phyloP scores from a whole-genome alignment of 1,140 invertebrate genomes.

The Drosophila erecta region DNA sequence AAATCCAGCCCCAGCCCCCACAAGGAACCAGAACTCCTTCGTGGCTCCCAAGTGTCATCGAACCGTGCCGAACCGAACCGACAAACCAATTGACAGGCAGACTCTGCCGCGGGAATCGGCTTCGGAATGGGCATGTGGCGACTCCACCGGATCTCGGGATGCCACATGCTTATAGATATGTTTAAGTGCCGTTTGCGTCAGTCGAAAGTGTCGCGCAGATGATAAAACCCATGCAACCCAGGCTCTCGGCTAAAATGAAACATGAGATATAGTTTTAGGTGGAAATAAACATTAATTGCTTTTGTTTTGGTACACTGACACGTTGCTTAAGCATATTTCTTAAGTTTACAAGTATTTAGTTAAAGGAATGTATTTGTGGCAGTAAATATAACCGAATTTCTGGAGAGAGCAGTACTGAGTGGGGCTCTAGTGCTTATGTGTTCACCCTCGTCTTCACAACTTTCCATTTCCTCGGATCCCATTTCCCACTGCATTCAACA shows the following conservation, averaged over 20 bases:
- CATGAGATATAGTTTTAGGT: conserved; percentile 2
- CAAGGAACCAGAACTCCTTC: conserved; percentile 57
- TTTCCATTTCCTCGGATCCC: background rate
- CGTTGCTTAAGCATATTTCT: no score
- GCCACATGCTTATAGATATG: conserved; percentile 55
- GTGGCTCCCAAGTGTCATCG: conserved; percentile 70
- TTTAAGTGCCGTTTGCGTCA: conserved; percentile 45
- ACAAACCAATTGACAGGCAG: conserved; percentile 75
- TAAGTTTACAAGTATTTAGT: no score
- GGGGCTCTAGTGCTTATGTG: background rate
- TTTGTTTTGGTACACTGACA: no score
- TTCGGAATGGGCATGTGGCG: conserved; percentile 23
- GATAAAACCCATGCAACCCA: conserved; percentile 61
- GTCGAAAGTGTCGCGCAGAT: conserved; percentile 67
- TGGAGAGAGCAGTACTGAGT: no score
- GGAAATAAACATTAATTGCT: background rate
- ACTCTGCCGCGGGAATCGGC: conserved; percentile 25
- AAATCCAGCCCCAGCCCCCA: background rate
- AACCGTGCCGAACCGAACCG: conserved; percentile 53
- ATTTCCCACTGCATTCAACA: background rate
- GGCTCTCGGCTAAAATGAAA: conserved; percentile 12
- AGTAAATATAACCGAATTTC: no score
- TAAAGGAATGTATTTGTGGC: no score
- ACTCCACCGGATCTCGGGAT: conserved; percentile 16
- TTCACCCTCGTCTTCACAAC: background rate